Evolutionary conservation across 2,113 vertebrate genomes (phyloP).

Genomic region (Tapirus terrestris): DNA sequence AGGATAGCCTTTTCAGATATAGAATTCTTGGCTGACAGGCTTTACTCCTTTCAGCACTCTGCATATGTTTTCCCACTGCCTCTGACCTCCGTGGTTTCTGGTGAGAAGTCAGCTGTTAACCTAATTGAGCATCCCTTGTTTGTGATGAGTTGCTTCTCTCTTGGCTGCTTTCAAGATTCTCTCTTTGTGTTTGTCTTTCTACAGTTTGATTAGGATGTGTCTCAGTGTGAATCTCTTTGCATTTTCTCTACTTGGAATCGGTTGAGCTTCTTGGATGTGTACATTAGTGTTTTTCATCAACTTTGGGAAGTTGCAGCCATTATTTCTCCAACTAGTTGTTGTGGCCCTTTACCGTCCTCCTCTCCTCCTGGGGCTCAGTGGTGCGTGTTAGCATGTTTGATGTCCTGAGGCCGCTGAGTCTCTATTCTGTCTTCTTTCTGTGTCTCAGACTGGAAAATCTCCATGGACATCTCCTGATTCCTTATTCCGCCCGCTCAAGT

Average conservation of each 20-base stretch:
- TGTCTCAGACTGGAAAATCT: not conserved
- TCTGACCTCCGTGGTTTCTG: not conserved
- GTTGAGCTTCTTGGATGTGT: not conserved
- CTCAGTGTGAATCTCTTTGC: no score
- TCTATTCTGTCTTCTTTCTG: not conserved
- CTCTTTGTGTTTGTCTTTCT: no score
- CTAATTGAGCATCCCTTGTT: not conserved
- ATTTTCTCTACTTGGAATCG: not conserved
- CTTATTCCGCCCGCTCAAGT: not conserved
- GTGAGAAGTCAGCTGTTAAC: not conserved
- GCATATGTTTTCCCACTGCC: not conserved
- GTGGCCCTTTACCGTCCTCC: not conserved
- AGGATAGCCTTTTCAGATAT: not conserved
- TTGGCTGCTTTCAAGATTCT: not conserved
- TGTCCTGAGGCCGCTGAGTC: not conserved
- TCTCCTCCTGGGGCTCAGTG: no score
- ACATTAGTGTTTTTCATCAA: not conserved
- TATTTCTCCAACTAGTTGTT: not conserved
- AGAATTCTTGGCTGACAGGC: not conserved
- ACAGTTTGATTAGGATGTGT: no score
- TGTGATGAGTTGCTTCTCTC: not conserved
- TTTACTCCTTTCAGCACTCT: no score
- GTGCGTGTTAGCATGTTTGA: no score
- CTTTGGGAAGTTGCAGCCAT: not conserved
- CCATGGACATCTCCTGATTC: rapidly evolving